These are phyloP conservation scores for Rhinoptilus africanus DNA, from an alignment of 2,113 vertebrate genomes.

Conservation along the genomic window DNA sequence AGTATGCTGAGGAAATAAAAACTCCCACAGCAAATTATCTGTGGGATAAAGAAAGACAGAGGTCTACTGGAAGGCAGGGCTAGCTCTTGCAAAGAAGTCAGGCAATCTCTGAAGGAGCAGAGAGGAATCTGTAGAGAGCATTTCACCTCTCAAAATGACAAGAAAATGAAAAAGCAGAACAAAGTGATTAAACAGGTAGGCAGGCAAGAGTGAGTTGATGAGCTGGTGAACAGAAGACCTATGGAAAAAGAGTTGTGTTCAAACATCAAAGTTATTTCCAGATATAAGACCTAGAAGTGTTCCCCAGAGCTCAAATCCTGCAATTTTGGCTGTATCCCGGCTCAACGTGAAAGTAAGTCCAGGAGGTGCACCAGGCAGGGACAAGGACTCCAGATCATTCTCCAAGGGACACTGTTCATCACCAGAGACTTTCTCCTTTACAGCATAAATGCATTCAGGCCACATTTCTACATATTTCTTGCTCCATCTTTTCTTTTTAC, in stretches of 20 bases:
- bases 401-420: not conserved
- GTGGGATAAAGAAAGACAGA: not conserved
- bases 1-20: not conserved
- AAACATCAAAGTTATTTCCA: not conserved
- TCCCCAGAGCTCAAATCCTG: not conserved
- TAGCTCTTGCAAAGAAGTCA: not conserved
- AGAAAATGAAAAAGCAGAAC: not conserved
- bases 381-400: fast-evolving
- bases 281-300: not conserved
- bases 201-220: not conserved
- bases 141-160: not conserved
- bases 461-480: not conserved
- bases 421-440: not conserved
- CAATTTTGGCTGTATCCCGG: not conserved
- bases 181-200: not conserved
- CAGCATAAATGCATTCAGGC: not conserved
- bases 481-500: not conserved
- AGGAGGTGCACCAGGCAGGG: not conserved
- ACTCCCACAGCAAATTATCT: not conserved
- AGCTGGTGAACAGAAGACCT: not conserved
- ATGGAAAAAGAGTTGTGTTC: not conserved
- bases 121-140: not conserved
- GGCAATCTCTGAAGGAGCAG: not conserved
- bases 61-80: not conserved
- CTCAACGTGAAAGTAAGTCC: not conserved